phyloP scores from a whole-genome alignment of 2,113 vertebrate genomes.

The Galeopterus variegatus region DNA sequence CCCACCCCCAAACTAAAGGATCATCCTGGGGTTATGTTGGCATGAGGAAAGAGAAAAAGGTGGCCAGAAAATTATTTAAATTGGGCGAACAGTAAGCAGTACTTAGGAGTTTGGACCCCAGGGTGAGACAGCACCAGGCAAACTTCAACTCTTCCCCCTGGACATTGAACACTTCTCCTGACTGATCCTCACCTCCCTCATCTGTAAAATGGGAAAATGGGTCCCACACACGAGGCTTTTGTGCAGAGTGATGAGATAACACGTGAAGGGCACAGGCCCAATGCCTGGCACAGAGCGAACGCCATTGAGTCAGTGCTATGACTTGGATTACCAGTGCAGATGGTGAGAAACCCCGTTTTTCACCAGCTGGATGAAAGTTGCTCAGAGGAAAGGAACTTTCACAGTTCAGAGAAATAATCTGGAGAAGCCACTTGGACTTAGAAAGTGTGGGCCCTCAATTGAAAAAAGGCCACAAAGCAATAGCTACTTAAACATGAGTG shows the following conservation, averaged over 20 bases:
- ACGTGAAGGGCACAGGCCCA: background rate
- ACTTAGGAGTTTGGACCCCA: background rate
- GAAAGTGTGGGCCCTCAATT: background rate
- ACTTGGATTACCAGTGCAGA: background rate
- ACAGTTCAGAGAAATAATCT: background rate
- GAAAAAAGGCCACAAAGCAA: no score
- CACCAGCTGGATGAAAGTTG: background rate
- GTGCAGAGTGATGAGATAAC: background rate
- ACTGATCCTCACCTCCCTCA: background rate
- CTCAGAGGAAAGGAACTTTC: background rate
- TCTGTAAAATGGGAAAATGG: background rate
- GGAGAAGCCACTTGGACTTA: background rate
- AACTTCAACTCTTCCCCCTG: background rate
- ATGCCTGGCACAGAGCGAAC: background rate
- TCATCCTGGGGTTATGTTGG: background rate
- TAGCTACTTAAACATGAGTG: background rate
- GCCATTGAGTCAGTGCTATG: background rate
- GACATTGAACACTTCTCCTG: background rate
- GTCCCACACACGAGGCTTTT: background rate
- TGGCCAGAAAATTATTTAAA: background rate
- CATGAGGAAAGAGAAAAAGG: background rate
- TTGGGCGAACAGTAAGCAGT: background rate
- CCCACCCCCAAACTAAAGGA: background rate
- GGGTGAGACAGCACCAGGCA: rapidly evolving
- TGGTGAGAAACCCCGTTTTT: background rate